phyloP scores from a whole-genome alignment of 2,888 invertebrate genomes.

The Dicroscelio sp. region DNA sequence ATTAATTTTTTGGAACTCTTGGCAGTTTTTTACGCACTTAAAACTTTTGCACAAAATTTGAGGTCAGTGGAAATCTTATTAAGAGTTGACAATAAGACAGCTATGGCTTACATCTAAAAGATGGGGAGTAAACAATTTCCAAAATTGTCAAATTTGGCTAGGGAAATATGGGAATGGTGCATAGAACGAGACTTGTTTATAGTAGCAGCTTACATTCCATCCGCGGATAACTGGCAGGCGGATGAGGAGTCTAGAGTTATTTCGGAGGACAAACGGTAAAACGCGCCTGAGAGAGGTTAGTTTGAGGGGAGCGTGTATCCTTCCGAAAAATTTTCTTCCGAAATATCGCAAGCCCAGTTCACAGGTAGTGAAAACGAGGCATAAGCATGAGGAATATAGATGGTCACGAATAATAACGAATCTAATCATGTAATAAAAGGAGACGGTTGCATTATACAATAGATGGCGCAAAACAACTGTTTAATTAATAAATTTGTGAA shows the following conservation, averaged over 20 bases:
- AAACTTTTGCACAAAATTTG: neutral
- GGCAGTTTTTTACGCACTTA: neutral
- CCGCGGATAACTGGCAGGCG: neutral
- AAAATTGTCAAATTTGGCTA: neutral
- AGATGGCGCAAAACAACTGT: too few relatives aligned
- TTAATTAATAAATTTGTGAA: too few relatives aligned
- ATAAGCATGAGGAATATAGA: too few relatives aligned
- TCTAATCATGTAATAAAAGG: too few relatives aligned
- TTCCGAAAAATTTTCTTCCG: too few relatives aligned
- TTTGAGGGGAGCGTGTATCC: too few relatives aligned
- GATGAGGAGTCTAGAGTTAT: neutral
- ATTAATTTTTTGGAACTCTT: neutral
- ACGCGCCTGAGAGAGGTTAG: too few relatives aligned
- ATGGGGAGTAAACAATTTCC: neutral
- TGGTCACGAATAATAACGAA: too few relatives aligned
- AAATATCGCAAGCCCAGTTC: too few relatives aligned
- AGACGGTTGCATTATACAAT: too few relatives aligned
- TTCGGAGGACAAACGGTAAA: too few relatives aligned
- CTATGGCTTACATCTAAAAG: neutral
- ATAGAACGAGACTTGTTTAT: slow-evolving; percentile 13
- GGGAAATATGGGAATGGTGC: slow-evolving; percentile 14
- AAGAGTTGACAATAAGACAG: neutral
- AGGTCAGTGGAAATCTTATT: neutral
- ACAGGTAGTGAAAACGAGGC: too few relatives aligned
- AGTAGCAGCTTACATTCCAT: slow-evolving; percentile 31